Base-by-base conservation (phyloP, 2,113 vertebrate genomes). In the Pungitius pungitius region DNA sequence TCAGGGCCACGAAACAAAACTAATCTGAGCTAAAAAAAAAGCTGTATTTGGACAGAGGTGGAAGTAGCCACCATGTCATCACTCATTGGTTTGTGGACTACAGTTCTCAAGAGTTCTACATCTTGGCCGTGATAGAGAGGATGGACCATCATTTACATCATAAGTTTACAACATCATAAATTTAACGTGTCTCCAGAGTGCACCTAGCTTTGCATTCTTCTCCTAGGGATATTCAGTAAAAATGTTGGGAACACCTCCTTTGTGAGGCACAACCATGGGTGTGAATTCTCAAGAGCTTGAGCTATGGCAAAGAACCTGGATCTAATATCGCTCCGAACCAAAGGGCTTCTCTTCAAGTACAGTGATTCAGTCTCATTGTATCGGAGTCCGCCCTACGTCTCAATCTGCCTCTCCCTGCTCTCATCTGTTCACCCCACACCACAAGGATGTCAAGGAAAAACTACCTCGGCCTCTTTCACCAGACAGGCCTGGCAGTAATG, bases 401-500 rank as follows among this genome's bases (percentile, higher is more conserved):
- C 72, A 51, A 20, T 67, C 72, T 59, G 39, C 51, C 76, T 61
- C 52, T 2, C 13, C 26, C 69, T 72, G n/a, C 63, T 78, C 63
- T 47, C 20, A 71, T n/a, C 27, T 61, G 39, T 43, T 71, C 61
- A 57, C 37, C 47, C 35, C 22, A 1, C 24, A 24, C 43, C 43
- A 64, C 37, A 61, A 57, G 57, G 14, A 60, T n/a, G 14, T 68
- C 74, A 54, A 26, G 65, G 80, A 77, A 81, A 70, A 60, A 61
- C 33, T 27, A 59, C 39, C 58, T 17, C 0, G 18, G 26, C 57
- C 67, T 73, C 52, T 51, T 73, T 64, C 65, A 64, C 49, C 45
- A 75, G 80, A 84, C 71, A 37, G 39, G 62, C 49, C 78, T 81
- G 74, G 84, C 84, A 81, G 51, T 77, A 77, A 81, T 85, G 56